Evolutionary conservation across 2,113 vertebrate species (phyloP).

Genomic region (Semnornis frantzii): DNA sequence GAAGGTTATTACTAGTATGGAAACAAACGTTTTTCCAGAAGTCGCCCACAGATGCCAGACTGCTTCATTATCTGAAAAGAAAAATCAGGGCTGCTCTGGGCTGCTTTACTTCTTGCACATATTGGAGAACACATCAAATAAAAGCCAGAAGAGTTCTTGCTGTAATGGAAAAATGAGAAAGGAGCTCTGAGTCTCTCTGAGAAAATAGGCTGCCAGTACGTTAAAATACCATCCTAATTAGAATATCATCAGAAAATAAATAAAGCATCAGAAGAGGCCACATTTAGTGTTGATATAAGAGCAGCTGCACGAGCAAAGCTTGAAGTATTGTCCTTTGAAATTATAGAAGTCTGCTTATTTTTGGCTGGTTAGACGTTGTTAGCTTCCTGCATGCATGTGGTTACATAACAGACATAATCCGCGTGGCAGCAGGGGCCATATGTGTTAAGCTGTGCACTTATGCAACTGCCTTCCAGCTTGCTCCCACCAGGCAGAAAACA

Average conservation of each 20-base stretch:
- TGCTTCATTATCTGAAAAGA: neutral
- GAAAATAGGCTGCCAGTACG: neutral
- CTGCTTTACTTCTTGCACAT: neutral
- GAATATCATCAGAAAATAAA: neutral
- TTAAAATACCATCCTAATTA: neutral
- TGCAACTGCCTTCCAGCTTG: neutral
- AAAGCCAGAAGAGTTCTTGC: neutral
- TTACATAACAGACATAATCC: constrained; percentile 1
- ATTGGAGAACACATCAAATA: neutral
- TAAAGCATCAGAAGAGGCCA: neutral
- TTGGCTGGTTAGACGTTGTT: neutral
- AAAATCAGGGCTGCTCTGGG: neutral
- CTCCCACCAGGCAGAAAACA: neutral
- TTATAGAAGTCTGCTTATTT: constrained; percentile 26
- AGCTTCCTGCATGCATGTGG: neutral
- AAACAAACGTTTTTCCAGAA: constrained; percentile 21
- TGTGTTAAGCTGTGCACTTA: neutral
- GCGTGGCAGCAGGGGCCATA: neutral
- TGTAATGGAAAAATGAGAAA: constrained; percentile 47
- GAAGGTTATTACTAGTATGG: neutral
- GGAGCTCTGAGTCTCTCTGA: neutral
- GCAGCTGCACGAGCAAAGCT: neutral
- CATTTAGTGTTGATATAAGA: neutral
- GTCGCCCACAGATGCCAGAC: neutral
- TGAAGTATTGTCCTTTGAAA: constrained; percentile 3